phyloP scores from a whole-genome alignment of 2,888 invertebrate genomes.

The Phyto melanocephala region DNA sequence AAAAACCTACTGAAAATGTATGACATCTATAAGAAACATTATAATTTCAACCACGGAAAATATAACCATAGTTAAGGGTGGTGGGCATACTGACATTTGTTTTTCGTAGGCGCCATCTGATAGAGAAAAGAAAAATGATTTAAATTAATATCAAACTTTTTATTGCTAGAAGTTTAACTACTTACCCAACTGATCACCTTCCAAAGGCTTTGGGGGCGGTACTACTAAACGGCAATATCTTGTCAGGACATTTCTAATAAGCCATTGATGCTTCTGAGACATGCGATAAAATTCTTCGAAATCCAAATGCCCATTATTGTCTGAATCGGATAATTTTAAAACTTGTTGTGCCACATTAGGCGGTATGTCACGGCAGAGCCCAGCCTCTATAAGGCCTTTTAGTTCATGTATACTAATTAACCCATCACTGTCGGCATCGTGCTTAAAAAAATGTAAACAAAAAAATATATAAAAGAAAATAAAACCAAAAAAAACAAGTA shows the following conservation, averaged over 20 bases:
- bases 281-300: conserved; percentile 85
- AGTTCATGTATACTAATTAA: conserved; percentile 84
- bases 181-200: conserved; percentile 76
- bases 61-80: conserved; percentile 93
- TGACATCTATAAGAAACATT: conserved; percentile 81
- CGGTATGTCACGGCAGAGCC: conserved; percentile 83
- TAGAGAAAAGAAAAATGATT: background rate
- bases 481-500: background rate
- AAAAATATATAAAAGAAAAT: background rate
- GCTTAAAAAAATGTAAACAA: conserved; percentile 80
- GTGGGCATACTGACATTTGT: conserved; percentile 95
- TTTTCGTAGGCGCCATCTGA: conserved; percentile 90
- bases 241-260: conserved; percentile 75
- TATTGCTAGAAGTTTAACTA: no score
- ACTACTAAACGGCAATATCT: conserved; percentile 76
- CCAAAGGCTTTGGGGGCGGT: conserved; percentile 75
- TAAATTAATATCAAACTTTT: no score
- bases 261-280: conserved; percentile 80
- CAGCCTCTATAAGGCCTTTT: conserved; percentile 74
- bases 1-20: conserved; percentile 76
- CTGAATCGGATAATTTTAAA: conserved; percentile 83
- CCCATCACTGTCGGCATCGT: conserved; percentile 86
- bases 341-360: conserved; percentile 84
- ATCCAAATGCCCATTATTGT: conserved; percentile 83
- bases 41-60: conserved; percentile 93